Base-by-base conservation (phyloP, 2,888 invertebrate species). In the Clusia tigrina region DNA sequence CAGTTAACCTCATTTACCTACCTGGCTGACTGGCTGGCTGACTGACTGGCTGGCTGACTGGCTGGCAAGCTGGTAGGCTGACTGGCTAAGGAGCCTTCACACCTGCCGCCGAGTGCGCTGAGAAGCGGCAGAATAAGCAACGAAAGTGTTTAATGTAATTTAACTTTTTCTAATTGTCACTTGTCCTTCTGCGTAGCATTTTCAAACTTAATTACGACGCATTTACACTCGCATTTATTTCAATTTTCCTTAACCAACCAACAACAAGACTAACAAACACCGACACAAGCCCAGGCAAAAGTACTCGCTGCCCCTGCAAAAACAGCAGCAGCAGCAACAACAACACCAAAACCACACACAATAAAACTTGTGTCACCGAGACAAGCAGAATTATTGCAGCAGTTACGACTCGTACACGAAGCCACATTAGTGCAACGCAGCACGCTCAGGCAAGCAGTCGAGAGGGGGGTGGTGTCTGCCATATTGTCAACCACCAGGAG, bases 211-310 rank as follows among this genome's bases (percentile, higher is more conserved):
- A 77, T 78, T 79, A 75, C 71, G 77, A 78, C 78, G 74, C 78
- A 79, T 78, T 78, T 75, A 78, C 79, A 79, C 74, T 72, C 67
- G 77, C 74, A 78, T 76, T 78, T 76, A 78, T 79, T 76, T 79
- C 79, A 79, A 78, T 79, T 79, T 75, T 71, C 71, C 24, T 12
- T 25, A 56, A 48, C 48, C 15, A 48, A 57, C 18, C n/a, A 48
- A 48, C 48, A 42, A 20, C 46, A 61, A n/a, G 17, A 52, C 32
- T n/a, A 56, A 23, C 59, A 67, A 68, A 58, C 62, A 63, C 38
- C 55, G 58, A 24, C 66, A 62, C 17, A 53, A 58, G 9, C 56
- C 42, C 17, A 48, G n/a, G 22, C 61, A 52, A 15, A 23, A 32
- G 10, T 57, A 57, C 17, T 17, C 61, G 62, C 38, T 63, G 62